A percentile compares a stretch with the other conserved stretches of the same genome.
Conservation (phyloP, 1,140 invertebrate species). For the Hestina assimilis region DNA sequence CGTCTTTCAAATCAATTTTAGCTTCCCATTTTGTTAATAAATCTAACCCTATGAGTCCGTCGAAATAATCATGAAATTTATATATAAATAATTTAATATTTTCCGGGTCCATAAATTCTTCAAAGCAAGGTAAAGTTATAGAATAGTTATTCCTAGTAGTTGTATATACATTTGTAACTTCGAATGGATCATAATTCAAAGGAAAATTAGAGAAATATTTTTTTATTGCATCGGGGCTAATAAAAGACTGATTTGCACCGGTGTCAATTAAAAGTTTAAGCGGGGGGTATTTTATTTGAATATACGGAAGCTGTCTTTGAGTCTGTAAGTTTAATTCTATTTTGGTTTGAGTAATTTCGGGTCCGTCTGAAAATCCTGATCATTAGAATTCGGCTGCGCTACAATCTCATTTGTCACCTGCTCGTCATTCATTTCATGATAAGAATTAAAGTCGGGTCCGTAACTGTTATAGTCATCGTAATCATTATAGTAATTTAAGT, state of each 20-base stretch:
- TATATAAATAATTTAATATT: constrained; percentile 11
- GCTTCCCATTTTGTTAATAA: constrained; percentile 14
- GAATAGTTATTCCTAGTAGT: not conserved
- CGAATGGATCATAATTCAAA: not conserved
- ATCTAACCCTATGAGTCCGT: constrained; percentile 19
- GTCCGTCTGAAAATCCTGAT: not conserved
- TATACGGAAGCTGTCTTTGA: not conserved
- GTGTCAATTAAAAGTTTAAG: not conserved
- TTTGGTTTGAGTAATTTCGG: not conserved
- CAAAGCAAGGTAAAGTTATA: constrained; percentile 7
- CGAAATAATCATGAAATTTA: constrained; percentile 17
- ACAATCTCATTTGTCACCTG: too few species aligned
- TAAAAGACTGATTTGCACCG: not conserved
- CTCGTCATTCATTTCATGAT: too few species aligned
- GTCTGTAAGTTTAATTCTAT: constrained; percentile 1
- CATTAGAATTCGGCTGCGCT: too few species aligned
- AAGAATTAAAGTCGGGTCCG: too few species aligned
- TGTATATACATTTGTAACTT: not conserved
- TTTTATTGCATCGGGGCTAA: not conserved
- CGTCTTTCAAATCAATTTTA: constrained; percentile 29
- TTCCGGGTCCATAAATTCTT: constrained; percentile 2
- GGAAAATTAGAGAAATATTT: not conserved
- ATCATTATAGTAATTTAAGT: too few species aligned
- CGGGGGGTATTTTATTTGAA: not conserved
- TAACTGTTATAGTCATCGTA: too few species aligned